These are phyloP conservation scores for Orussus abietinus DNA, from an alignment of 1,140 invertebrate species.

Conservation along the genomic window DNA sequence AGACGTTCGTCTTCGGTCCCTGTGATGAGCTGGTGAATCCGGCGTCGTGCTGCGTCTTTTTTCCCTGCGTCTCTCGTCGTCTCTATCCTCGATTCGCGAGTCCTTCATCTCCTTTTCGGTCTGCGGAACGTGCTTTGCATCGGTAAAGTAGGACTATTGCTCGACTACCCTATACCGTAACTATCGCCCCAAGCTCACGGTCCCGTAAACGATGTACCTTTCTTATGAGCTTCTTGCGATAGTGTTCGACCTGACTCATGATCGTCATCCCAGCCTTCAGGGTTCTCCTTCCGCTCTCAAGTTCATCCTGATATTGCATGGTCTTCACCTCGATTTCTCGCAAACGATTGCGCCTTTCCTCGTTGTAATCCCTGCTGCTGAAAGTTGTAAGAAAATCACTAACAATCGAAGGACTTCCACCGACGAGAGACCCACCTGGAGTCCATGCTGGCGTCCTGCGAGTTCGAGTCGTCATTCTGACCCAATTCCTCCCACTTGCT, in stretches of 20 bases:
- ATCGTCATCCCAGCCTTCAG: constrained; percentile 76
- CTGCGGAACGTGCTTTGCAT: constrained; percentile 18
- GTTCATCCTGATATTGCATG: constrained; percentile 93
- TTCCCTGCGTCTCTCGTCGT: constrained; percentile 44
- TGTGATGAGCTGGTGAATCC: constrained; percentile 45
- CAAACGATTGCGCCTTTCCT: constrained; percentile 78
- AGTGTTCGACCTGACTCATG: constrained; percentile 84
- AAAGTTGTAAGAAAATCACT: not conserved
- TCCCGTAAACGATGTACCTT: too few species aligned
- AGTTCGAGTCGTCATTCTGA: constrained; percentile 54
- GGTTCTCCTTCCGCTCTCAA: constrained; percentile 78
- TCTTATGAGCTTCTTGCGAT: constrained; percentile 82
- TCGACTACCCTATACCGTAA: too few species aligned
- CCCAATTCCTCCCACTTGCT: constrained; percentile 82
- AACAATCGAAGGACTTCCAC: not conserved
- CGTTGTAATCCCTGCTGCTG: constrained; percentile 56
- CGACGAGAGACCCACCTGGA: constrained; percentile 35
- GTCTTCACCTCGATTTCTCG: constrained; percentile 93
- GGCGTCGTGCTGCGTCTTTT: constrained; percentile 46
- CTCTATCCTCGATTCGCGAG: constrained; percentile 43
- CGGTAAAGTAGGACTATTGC: too few species aligned
- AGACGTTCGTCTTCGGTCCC: constrained; percentile 41
- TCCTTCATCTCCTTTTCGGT: constrained; percentile 49
- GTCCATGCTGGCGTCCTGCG: constrained; percentile 50
- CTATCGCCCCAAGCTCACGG: too few species aligned